Base-by-base conservation (phyloP, 2,797 vertebrate genomes). In the Carapus acus region DNA sequence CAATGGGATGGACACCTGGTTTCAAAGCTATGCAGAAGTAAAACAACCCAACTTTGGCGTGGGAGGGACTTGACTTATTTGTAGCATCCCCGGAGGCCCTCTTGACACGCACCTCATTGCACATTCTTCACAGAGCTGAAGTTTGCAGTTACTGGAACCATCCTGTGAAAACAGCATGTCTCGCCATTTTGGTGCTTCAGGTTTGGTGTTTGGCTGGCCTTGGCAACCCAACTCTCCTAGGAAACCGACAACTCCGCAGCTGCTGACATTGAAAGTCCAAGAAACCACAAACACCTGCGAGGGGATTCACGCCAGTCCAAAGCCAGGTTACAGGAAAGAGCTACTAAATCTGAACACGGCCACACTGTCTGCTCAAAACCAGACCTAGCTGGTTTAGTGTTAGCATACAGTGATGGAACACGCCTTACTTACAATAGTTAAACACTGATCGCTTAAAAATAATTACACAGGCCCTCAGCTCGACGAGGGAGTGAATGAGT, bases 261-360 rank as follows among this genome's bases (percentile, higher is more conserved):
- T 78, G 77, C 57, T 67, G 49, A 69, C 45, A 24, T 38, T 61
- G 53, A 52, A 31, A 45, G 16, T 45, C 37, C 33, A 7, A 37
- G 19, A 7, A 15, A 29, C 50, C 51, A 17, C 8, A 1, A 55
- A 69, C 70, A 77, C 75, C 73, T 78, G 71, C 44, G 48, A 53
- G 12, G 17, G 11, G 19, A 69, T 13, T 13, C 18, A 39, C 19
- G 38, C 59, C 41, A 54, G 21, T 4, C 2, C n/a, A 59, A 54
- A 50, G 34, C 17, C 44, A 48, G 6, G 20, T 27, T 49, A 58
- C 21, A 17, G 34, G 40, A 39, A 50, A 15, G 15, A 14, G 33
- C 34, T 11, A n/a, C 34, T n/a, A 36, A 8, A 33, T 7, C 31
- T 11, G 14, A 33, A 33, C 14, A 13, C 3, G 31, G 14, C 31